A percentile compares a stretch with the other conserved stretches of the same genome.
Evolutionary conservation across 2,888 invertebrate genomes (phyloP).

Genomic region (Aproaerema taeniolella): DNA sequence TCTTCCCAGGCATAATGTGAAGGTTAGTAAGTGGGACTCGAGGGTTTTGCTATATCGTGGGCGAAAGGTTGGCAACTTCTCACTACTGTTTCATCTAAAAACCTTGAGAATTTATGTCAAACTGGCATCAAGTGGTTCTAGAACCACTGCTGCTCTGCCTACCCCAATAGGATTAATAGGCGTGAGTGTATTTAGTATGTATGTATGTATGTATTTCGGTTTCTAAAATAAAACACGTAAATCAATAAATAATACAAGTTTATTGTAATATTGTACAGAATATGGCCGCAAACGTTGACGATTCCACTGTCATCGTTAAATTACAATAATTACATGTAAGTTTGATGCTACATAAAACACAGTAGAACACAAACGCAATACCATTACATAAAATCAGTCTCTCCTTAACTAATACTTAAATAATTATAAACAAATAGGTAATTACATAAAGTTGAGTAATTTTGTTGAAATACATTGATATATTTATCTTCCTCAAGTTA

Average conservation of each 20-base stretch:
- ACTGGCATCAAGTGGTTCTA: too few species aligned
- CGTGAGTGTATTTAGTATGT: too few species aligned
- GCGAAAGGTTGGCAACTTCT: too few species aligned
- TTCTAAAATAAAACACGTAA: conserved; percentile 27
- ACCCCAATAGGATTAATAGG: too few species aligned
- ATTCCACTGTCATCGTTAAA: neutral
- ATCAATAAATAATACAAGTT: conserved; percentile 63
- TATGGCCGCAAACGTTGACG: too few species aligned
- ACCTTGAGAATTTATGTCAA: too few species aligned
- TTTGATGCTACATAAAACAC: neutral
- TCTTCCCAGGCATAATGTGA: neutral
- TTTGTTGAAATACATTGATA: neutral
- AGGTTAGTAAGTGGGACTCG: too few species aligned
- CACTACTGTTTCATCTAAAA: too few species aligned
- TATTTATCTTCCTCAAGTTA: too few species aligned
- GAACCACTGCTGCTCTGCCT: too few species aligned
- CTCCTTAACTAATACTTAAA: neutral
- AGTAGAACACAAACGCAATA: neutral
- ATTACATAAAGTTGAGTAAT: neutral
- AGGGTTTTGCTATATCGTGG: too few species aligned
- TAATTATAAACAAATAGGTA: neutral
- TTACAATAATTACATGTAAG: neutral
- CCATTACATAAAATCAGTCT: neutral
- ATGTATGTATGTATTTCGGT: neutral
- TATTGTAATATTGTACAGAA: conserved; percentile 47